Base-by-base conservation (phyloP, 2,888 invertebrate species). In the Phyto melanocephala region DNA sequence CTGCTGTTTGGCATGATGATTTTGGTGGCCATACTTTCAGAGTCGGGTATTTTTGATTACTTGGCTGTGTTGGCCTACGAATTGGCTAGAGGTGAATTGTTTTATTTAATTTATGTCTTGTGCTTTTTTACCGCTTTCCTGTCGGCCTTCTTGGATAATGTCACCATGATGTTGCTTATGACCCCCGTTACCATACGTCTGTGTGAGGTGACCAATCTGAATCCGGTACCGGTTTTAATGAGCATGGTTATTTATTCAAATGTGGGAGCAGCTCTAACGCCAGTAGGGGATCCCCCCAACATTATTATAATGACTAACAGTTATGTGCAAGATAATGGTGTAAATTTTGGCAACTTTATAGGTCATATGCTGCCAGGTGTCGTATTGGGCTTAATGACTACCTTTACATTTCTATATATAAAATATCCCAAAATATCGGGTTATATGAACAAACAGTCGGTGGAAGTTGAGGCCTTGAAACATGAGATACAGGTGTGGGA, bases 251-350 rank as follows among this genome's bases (percentile, higher is more conserved):
- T 97, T 82, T 97, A 95, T 89, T 96, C 97, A 10, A 98, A 98
- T 87, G 95, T 98, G 56, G 98, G 98, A 0, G 97, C 97, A 0
- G 95, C 97, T 0, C 93, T 96, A 13, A 98, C 98, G 0, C 97
- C 97, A 0, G 95, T 98, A 0, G 97, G 98, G 0, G 98, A 98
- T 90, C 98, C 97, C 0, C 97, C 97, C 85, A 91, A 90, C 83
- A 88, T 90, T 33, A 88, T 90, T 0, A 89, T 91, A 24, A 88
- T 89, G 37, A 88, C 90, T 7, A 88, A 91, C 72, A 17, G 71
- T 0, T 85, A 85, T 42, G 86, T 89, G 1, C 20, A 78, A 0
- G 70, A 70, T 2, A 81, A 83, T 54, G 95, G 95, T 5, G 93
- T 97, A 8, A 94, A 94, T 86, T 98, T 98, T 90, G 93, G 94